Percentiles rank a stretch among this genome's conserved stretches.
These are phyloP conservation scores for Asobara japonica DNA, from an alignment of 1,140 invertebrate genomes.

Conservation along the genomic window DNA sequence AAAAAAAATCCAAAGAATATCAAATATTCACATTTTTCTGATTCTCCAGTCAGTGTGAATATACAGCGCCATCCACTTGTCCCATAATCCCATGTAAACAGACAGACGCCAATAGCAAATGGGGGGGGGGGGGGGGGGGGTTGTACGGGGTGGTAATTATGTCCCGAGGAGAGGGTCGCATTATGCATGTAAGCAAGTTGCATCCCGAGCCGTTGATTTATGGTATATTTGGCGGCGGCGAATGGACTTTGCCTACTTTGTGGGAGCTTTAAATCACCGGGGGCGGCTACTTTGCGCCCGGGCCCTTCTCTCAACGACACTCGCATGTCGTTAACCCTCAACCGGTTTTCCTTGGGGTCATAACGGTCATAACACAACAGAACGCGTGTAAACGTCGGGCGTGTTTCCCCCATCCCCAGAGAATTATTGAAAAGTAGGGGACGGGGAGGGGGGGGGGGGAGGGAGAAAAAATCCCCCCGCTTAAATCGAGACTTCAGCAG, in stretches of 20 bases:
- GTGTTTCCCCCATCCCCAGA: no score
- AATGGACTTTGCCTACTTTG: constrained; percentile 36
- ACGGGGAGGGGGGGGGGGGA: not conserved
- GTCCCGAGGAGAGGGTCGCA: constrained; percentile 29
- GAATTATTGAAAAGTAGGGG: not conserved
- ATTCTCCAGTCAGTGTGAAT: not conserved
- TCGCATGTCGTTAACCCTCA: constrained; percentile 36
- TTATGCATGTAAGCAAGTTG: not conserved
- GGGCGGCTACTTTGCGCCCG: constrained; percentile 9
- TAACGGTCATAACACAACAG: constrained; percentile 7
- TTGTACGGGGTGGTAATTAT: constrained; percentile 46
- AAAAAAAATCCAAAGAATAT: no score
- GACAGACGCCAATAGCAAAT: not conserved
- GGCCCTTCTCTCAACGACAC: constrained; percentile 15
- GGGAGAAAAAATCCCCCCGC: not conserved
- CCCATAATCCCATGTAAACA: not conserved
- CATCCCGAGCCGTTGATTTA: constrained; percentile 24
- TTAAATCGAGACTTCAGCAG: not conserved
- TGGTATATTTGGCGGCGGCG: constrained; percentile 36
- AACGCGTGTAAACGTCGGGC: not conserved
- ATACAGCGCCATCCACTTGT: not conserved
- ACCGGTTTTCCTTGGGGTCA: constrained; percentile 38
- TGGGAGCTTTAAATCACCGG: constrained; percentile 35
- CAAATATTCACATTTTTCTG: no score
- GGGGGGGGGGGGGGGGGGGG: not conserved